Percentiles rank a stretch among this genome's conserved stretches.
Evolutionary conservation across 1,140 invertebrate genomes (phyloP).

Genomic region (Oscheius sp.): DNA sequence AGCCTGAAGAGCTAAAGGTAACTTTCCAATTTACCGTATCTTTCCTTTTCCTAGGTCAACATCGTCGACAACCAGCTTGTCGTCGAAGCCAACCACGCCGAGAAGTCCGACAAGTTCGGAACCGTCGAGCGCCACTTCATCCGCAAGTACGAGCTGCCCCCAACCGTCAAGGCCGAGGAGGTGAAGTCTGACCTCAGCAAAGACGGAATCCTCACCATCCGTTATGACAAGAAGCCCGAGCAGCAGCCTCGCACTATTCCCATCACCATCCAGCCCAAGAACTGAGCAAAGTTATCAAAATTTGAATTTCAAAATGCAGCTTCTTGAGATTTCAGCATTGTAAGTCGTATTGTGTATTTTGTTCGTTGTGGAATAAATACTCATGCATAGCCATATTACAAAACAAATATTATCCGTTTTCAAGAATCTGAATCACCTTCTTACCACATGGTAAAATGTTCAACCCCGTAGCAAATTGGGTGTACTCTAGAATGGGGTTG

Average conservation of each 20-base stretch:
- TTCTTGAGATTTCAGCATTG: not conserved
- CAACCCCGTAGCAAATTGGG: not conserved
- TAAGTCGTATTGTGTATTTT: not conserved
- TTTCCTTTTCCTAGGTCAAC: conserved; percentile 32
- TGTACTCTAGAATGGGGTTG: not conserved
- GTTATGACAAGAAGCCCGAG: conserved; percentile 40
- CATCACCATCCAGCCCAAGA: conserved; percentile 52
- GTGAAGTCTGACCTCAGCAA: conserved; percentile 47
- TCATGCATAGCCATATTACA: not conserved
- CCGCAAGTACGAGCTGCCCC: conserved; percentile 49
- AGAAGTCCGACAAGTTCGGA: conserved; percentile 49
- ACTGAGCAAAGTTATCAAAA: not conserved
- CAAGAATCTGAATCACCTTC: not conserved
- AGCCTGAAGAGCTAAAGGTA: conserved; percentile 48
- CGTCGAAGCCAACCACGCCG: conserved; percentile 50
- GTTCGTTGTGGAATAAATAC: not conserved
- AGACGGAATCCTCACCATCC: conserved; percentile 48
- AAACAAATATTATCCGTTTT: not conserved
- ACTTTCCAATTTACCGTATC: not conserved
- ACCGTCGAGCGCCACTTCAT: conserved; percentile 47
- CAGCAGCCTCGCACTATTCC: conserved; percentile 43
- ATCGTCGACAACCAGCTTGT: conserved; percentile 49
- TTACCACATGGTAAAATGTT: not conserved
- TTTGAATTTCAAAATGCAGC: not conserved
- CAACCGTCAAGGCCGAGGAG: conserved; percentile 44